Conservation (phyloP, 2,797 vertebrate species). For the Scarus forsteni region DNA sequence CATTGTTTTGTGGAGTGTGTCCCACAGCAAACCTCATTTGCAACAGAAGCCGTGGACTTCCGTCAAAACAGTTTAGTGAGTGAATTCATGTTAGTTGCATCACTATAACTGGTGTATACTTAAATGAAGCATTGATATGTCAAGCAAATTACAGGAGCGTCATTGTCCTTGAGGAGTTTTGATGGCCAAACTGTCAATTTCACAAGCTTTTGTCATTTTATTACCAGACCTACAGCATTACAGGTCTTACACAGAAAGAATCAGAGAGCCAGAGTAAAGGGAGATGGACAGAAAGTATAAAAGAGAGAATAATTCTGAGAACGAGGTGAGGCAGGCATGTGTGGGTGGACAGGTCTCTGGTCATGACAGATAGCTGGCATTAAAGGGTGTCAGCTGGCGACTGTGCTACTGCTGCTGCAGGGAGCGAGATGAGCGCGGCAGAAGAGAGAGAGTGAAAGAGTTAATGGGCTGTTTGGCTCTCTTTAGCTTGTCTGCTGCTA, state of each 20-base stretch:
- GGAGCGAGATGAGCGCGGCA: slow-evolving; percentile 84
- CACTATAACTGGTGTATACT: too few relatives aligned
- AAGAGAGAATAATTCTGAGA: slow-evolving; percentile 24
- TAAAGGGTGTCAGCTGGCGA: slow-evolving; percentile 91
- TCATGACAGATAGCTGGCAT: slow-evolving; percentile 90
- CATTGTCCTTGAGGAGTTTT: neutral
- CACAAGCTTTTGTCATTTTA: neutral
- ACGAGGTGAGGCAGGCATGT: slow-evolving; percentile 57
- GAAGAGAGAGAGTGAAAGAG: slow-evolving; percentile 75
- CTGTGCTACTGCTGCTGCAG: slow-evolving; percentile 75
- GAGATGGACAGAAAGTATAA: slow-evolving; percentile 33
- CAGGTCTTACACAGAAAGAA: neutral
- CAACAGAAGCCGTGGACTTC: too few relatives aligned
- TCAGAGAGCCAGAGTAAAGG: neutral
- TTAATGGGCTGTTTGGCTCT: slow-evolving; percentile 85
- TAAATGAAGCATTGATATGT: neutral
- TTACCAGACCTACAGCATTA: neutral
- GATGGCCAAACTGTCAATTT: neutral
- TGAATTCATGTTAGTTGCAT: too few relatives aligned
- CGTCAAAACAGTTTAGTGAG: too few relatives aligned
- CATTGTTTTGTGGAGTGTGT: too few relatives aligned
- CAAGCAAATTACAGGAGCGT: too few relatives aligned
- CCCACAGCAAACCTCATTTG: too few relatives aligned
- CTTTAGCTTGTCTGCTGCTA: slow-evolving; percentile 84
- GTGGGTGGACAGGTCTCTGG: slow-evolving; percentile 81